A percentile compares a stretch with the other conserved stretches of the same genome.
These are phyloP conservation scores for Notothenia rossii DNA, from an alignment of 2,113 vertebrate genomes.

Conservation along the genomic window DNA sequence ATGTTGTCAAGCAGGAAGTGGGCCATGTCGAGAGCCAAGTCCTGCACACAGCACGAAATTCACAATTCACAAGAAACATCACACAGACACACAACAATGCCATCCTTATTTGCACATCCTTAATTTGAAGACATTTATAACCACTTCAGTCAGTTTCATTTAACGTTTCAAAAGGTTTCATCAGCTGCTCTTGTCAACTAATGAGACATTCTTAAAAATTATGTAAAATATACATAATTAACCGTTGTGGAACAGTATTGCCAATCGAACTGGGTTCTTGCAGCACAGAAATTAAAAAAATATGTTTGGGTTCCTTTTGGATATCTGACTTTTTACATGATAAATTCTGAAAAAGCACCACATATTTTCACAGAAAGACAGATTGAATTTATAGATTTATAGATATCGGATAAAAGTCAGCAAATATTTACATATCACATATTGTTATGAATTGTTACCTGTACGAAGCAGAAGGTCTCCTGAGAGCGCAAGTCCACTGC, in stretches of 20 bases:
- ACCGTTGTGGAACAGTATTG: background rate
- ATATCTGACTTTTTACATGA: background rate
- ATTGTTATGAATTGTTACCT: conserved; percentile 51
- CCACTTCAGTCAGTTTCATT: background rate
- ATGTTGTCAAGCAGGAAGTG: conserved; percentile 87
- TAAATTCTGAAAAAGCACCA: background rate
- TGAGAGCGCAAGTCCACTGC: conserved; percentile 85
- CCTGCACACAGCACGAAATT: conserved; percentile 56
- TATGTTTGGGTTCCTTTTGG: background rate
- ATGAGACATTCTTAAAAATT: background rate
- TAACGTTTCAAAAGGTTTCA: background rate
- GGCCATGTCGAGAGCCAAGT: conserved; percentile 89
- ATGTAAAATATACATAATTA: background rate
- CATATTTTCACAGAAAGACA: background rate
- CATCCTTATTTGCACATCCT: background rate
- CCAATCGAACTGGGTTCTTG: background rate
- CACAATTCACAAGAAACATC: background rate
- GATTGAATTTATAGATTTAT: too few relatives aligned
- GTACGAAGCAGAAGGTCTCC: conserved; percentile 87
- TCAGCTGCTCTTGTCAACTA: background rate
- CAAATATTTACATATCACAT: too few relatives aligned
- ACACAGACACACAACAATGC: background rate
- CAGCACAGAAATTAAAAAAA: background rate
- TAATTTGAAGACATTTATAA: too few relatives aligned
- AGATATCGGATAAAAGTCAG: too few relatives aligned